Evolutionary conservation across 2,113 vertebrate species (phyloP).

Genomic region (Siniperca knerii): DNA sequence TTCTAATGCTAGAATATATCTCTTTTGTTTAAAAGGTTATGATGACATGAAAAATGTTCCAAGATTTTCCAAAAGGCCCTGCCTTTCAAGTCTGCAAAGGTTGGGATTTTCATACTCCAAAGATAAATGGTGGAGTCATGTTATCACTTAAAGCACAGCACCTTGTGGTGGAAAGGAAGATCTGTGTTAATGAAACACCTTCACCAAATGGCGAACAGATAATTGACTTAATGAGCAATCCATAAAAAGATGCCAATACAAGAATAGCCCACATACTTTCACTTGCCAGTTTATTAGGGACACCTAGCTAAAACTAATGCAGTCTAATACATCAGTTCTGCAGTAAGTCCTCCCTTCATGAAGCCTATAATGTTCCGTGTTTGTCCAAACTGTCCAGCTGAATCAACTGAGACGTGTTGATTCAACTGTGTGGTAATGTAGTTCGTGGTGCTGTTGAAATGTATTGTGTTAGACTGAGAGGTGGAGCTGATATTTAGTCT

Average conservation of each 20-base stretch:
- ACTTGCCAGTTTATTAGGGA: neutral
- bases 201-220: neutral
- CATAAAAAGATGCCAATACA: neutral
- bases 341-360: too few species aligned
- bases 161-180: neutral
- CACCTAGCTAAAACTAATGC: too few species aligned
- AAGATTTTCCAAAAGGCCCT: too few species aligned
- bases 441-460: neutral
- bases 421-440: too few species aligned
- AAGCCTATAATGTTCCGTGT: too few species aligned
- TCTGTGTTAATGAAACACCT: neutral
- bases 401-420: too few species aligned
- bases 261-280: neutral
- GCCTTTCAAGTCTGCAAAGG: too few species aligned
- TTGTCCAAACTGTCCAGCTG: too few species aligned
- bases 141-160: neutral
- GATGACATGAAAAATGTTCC: neutral
- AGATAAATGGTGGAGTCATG: neutral
- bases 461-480: neutral
- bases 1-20: neutral
- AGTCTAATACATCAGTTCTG: too few species aligned
- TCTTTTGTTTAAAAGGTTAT: neutral
- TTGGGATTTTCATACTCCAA: neutral
- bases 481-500: neutral
- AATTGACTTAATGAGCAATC: neutral